These are phyloP conservation scores for Euproctis similis DNA, from an alignment of 2,888 invertebrate species.

Conservation along the genomic window DNA sequence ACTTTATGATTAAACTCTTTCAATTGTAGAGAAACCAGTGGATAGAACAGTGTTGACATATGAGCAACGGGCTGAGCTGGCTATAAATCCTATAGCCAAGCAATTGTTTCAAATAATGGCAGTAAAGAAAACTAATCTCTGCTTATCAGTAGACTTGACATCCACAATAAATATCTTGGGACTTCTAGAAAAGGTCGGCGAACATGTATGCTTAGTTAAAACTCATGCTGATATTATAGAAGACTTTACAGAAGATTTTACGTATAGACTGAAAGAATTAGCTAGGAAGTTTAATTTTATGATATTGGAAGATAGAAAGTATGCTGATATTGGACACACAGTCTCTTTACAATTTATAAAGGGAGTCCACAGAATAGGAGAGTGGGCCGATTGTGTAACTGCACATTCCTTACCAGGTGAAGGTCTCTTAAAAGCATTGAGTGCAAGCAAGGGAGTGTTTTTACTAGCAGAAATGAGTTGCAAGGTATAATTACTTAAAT, in stretches of 20 bases:
- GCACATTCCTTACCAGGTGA: conserved; percentile 92
- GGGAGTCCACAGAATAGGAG: conserved; percentile 84
- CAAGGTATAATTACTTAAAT: too few species aligned
- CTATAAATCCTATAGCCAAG: conserved; percentile 78
- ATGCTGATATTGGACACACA: conserved; percentile 96
- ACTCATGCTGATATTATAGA: conserved; percentile 92
- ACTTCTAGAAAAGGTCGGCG: conserved; percentile 84
- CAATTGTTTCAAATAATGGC: conserved; percentile 86
- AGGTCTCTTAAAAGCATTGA: conserved; percentile 78
- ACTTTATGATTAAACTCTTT: too few species aligned
- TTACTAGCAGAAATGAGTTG: conserved; percentile 93
- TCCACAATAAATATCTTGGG: conserved; percentile 81
- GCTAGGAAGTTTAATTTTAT: conserved; percentile 89
- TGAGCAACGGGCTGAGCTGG: conserved; percentile 73
- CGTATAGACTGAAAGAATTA: conserved; percentile 77
- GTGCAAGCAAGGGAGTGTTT: conserved; percentile 79
- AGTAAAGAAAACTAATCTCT: conserved; percentile 90
- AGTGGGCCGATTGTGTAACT: conserved; percentile 96
- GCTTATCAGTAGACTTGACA: conserved; percentile 91
- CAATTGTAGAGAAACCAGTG: conserved; percentile 30
- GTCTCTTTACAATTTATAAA: conserved; percentile 87
- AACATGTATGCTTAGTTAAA: conserved; percentile 91
- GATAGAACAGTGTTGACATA: conserved; percentile 77
- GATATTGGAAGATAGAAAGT: conserved; percentile 97
- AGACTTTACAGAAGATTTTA: conserved; percentile 82